Percentiles rank a stretch among this genome's conserved stretches.
Conservation (phyloP, 2,797 vertebrate species). For the Arctocebus calabarensis region DNA sequence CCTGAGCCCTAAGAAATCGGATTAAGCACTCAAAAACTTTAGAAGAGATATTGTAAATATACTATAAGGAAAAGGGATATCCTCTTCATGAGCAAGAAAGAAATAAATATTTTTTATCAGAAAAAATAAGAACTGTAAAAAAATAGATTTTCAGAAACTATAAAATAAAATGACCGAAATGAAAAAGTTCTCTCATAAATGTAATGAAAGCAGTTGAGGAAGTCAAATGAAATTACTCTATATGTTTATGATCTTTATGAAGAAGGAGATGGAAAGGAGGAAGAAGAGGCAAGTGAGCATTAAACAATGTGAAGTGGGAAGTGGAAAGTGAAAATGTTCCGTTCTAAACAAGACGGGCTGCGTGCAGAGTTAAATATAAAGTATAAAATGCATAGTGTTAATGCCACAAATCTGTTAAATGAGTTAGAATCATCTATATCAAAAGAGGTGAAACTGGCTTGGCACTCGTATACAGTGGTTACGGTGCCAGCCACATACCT, state of each 20-base stretch:
- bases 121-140: neutral
- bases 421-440: neutral
- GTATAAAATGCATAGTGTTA: neutral
- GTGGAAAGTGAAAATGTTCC: neutral
- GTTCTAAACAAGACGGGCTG: neutral
- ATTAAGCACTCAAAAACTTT: neutral
- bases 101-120: neutral
- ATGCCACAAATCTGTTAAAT: neutral
- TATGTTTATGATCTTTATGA: neutral
- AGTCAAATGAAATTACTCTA: neutral
- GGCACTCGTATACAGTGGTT: no score
- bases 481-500: no score
- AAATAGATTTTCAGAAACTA: neutral
- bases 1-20: neutral
- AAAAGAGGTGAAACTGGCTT: neutral
- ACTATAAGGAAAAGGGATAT: neutral
- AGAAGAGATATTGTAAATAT: neutral
- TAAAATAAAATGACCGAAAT: neutral
- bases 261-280: neutral
- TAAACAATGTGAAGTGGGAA: neutral
- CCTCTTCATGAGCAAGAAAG: neutral
- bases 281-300: neutral
- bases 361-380: neutral
- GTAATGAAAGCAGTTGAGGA: neutral
- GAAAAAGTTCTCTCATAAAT: neutral